Percentiles rank a stretch among this genome's conserved stretches.
phyloP scores from a whole-genome alignment of 2,888 invertebrate species.

The Agrotis puta region DNA sequence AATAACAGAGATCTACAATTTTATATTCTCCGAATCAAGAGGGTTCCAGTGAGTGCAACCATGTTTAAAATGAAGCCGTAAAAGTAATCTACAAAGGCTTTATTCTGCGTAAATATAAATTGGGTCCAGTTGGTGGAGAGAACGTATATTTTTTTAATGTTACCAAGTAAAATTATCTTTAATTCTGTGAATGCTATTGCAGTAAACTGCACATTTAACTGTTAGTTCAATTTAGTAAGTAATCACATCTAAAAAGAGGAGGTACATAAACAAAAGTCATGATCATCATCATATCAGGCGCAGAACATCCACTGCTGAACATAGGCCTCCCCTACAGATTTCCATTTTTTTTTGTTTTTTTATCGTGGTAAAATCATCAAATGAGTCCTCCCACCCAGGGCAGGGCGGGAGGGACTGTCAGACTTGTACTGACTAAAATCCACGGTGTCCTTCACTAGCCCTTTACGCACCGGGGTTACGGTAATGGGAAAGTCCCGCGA shows the following conservation, averaged over 20 bases:
- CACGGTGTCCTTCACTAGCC: too few relatives aligned
- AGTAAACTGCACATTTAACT: conserved; percentile 14
- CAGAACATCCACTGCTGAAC: too few relatives aligned
- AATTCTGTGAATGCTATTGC: conserved; percentile 31
- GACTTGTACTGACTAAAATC: too few relatives aligned
- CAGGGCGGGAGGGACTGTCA: too few relatives aligned
- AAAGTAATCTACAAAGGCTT: conserved; percentile 33
- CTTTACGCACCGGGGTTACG: too few relatives aligned
- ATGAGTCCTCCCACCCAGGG: too few relatives aligned
- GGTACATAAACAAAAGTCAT: background rate
- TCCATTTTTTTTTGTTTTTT: too few relatives aligned
- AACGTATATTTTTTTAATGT: conserved; percentile 1
- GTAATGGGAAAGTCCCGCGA: too few relatives aligned
- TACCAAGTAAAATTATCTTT: conserved; percentile 8
- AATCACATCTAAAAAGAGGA: background rate
- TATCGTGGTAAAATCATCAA: too few relatives aligned
- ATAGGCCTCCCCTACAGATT: too few relatives aligned
- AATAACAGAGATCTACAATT: conserved; percentile 4
- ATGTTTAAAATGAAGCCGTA: conserved; percentile 29
- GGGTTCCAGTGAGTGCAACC: conserved; percentile 4
- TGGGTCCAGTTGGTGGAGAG: conserved; percentile 15
- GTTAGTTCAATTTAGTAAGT: conserved; percentile 12
- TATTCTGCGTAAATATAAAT: conserved; percentile 45
- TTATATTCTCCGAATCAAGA: conserved; percentile 13
- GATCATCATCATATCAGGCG: too few relatives aligned